Evolutionary conservation across 2,797 vertebrate genomes (phyloP).

Genomic region (Chiloscyllium punctatum): DNA sequence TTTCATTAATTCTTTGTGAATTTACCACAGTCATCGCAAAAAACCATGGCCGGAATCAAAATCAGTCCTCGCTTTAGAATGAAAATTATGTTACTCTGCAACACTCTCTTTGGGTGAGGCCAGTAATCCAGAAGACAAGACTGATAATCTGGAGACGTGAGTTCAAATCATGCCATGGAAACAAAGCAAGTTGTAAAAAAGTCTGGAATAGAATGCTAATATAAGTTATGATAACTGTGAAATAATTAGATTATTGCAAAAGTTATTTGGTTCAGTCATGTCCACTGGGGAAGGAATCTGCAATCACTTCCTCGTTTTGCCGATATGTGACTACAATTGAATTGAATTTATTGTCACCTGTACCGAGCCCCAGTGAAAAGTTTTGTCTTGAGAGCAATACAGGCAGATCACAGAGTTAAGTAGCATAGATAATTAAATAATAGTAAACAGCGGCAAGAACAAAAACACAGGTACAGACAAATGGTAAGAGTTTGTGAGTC

Average conservation of each 20-base stretch:
- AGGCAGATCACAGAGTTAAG: too few species aligned
- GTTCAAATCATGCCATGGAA: background rate
- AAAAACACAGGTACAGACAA: too few species aligned
- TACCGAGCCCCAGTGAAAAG: too few species aligned
- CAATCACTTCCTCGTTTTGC: background rate
- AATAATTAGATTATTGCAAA: background rate
- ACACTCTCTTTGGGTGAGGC: background rate
- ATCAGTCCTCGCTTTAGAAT: background rate
- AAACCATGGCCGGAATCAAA: background rate
- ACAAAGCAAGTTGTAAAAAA: background rate
- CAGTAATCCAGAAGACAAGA: background rate
- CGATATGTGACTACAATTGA: too few species aligned
- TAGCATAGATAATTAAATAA: too few species aligned
- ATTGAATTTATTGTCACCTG: too few species aligned
- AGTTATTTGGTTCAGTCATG: background rate
- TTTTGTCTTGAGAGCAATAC: too few species aligned
- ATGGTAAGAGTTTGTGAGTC: too few species aligned
- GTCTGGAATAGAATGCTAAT: background rate
- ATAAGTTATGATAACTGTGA: background rate
- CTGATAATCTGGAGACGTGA: background rate
- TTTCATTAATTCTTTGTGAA: background rate
- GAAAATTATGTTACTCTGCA: background rate
- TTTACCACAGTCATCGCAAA: background rate
- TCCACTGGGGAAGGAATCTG: background rate
- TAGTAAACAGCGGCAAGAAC: too few species aligned